Evolutionary conservation across 2,797 vertebrate species (phyloP), one percentile per base, ranked within the genome.

Genomic region (Rallus crepitans): DNA sequence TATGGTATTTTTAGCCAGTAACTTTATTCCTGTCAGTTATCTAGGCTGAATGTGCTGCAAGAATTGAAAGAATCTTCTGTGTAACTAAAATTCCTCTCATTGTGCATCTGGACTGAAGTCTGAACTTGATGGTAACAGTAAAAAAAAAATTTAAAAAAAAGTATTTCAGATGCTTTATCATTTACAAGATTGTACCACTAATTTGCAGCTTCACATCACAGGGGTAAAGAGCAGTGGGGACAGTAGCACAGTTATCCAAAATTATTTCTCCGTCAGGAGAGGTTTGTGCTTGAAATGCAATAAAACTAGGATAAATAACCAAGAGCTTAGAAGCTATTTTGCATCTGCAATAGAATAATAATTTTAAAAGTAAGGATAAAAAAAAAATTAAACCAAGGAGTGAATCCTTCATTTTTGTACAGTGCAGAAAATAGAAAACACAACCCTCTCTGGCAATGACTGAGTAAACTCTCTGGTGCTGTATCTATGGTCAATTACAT

Each of bases 101-200:
- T 66, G 27, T 65, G 87, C 76, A 81, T 59, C 82, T 85, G 68
- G 66, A 83, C 84, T 69, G 52, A 93, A 94, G 80, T 28, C 69
- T 93, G 79, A 96, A 89, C 40, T 93, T 92, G 63, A 66, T 91
- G 83, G 48, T 61, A 91, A 91, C 95, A 70, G 50, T 47, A 92
- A 83, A 83, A 85, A 94, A 59, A 61, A 37, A 37, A 37, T 35
- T 35, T 40, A 90, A 71, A 94, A 59, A 61, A 45, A 90, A 71
- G 66, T 20, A 42, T 12, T 84, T 94, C 60, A 90, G 76, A 89
- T 21, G n/a, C 33, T 71, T 50, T 7, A 70, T 24, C 24, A 55
- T 71, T 89, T 79, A 57, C 11, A 37, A 76, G 57, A 50, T 68
- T 63, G 48, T 8, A 21, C 12, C 84, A 69, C 0, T 30, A 70